phyloP scores from a whole-genome alignment of 53 echinoderm and acorn worm species.

The Echinometra lucunter region DNA sequence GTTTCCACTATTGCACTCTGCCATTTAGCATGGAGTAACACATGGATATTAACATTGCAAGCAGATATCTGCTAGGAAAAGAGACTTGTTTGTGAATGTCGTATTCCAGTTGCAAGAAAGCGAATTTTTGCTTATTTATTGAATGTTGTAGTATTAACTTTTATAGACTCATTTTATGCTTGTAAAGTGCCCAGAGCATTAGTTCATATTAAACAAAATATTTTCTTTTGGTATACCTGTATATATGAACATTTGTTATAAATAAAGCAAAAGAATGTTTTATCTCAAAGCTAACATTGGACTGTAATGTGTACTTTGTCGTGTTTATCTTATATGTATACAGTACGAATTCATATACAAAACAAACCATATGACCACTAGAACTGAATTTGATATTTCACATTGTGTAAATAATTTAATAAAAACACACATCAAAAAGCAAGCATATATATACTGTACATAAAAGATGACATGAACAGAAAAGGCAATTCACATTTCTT shows the following conservation, averaged over 20 bases:
- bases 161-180: neutral
- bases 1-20: neutral
- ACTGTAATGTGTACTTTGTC: neutral
- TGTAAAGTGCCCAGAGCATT: conserved; percentile 42
- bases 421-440: conserved; percentile 18
- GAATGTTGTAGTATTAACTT: neutral
- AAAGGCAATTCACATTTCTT: neutral
- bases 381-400: neutral
- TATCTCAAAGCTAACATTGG: conserved; percentile 19
- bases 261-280: conserved; percentile 52
- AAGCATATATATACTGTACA: conserved; percentile 42
- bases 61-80: neutral
- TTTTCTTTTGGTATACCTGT: conserved; percentile 17
- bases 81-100: neutral
- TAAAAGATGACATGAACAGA: neutral
- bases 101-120: conserved; percentile 5
- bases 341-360: too few relatives aligned
- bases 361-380: neutral
- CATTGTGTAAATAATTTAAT: conserved; percentile 46
- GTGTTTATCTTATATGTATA: neutral
- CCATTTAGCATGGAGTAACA: neutral
- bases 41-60: neutral
- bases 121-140: conserved; percentile 10
- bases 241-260: conserved; percentile 36
- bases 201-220: neutral